phyloP scores from a whole-genome alignment of 2,113 vertebrate species.

The Rattus norvegicus region DNA sequence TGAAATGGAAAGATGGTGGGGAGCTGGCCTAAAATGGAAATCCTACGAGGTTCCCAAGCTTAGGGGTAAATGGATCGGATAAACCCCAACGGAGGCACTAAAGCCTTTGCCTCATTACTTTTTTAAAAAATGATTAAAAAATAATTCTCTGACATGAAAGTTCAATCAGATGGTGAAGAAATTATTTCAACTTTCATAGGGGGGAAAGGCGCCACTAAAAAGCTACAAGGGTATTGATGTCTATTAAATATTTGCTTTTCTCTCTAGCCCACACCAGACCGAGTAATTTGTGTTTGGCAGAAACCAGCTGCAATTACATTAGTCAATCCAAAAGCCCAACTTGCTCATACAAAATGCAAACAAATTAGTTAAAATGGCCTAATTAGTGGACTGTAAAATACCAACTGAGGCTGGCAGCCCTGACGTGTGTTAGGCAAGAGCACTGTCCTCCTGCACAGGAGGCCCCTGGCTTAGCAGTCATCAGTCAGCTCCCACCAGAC shows the following conservation, averaged over 20 bases:
- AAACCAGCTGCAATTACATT: conserved; percentile 91
- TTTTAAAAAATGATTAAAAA: conserved; percentile 88
- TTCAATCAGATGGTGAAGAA: conserved; percentile 86
- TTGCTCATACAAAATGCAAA: conserved; percentile 94
- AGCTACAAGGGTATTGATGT: conserved; percentile 89
- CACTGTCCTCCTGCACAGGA: conserved; percentile 78
- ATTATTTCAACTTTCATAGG: conserved; percentile 88
- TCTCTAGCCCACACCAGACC: conserved; percentile 89
- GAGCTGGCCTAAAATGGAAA: background rate
- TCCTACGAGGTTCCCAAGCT: conserved; percentile 33
- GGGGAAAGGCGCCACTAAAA: conserved; percentile 83
- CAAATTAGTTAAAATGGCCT: conserved; percentile 94
- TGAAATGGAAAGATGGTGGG: conserved; percentile 21
- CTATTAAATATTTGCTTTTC: conserved; percentile 94
- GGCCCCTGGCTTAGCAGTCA: background rate
- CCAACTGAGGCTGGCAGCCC: conserved; percentile 90
- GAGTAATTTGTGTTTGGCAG: conserved; percentile 92
- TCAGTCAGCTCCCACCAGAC: background rate
- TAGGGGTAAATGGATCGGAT: conserved; percentile 80
- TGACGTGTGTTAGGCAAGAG: conserved; percentile 82
- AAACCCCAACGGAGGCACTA: conserved; percentile 76
- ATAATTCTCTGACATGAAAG: conserved; percentile 88
- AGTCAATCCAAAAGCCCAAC: conserved; percentile 92
- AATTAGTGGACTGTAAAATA: conserved; percentile 92
- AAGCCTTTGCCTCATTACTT: conserved; percentile 86